phyloP scores from a whole-genome alignment of 2,113 vertebrate genomes.

The Galemys pyrenaicus region DNA sequence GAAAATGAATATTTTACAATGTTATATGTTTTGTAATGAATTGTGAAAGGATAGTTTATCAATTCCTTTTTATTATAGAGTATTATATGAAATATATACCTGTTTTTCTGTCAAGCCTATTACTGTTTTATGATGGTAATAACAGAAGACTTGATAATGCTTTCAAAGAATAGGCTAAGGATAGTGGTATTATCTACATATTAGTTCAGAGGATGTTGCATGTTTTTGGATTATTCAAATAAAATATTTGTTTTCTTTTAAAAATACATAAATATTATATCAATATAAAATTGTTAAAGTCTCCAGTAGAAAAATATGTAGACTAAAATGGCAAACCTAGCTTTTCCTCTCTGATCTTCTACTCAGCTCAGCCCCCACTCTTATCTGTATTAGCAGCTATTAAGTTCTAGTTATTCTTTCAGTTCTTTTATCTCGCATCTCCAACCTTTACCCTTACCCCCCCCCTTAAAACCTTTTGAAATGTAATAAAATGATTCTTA shows the following conservation, averaged over 20 bases:
- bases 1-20: constrained; percentile 26
- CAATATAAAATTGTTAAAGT: constrained; percentile 18
- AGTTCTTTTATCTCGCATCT: neutral
- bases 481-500: neutral
- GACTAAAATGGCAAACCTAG: neutral
- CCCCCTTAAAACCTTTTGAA: neutral
- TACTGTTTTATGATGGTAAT: neutral
- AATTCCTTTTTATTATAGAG: constrained; percentile 37
- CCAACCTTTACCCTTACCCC: neutral
- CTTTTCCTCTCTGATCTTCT: neutral
- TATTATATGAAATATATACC: constrained; percentile 26
- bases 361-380: neutral
- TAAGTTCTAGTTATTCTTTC: neutral
- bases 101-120: neutral
- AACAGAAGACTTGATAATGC: neutral
- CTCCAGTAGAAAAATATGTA: neutral
- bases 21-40: neutral
- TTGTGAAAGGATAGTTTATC: constrained; percentile 58
- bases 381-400: neutral
- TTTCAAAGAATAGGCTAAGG: constrained; percentile 27
- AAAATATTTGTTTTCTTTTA: neutral
- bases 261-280: neutral
- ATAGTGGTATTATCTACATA: neutral
- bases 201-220: neutral
- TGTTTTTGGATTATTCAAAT: constrained; percentile 36